These are phyloP conservation scores for Lytechinus pictus DNA, from an alignment of 35 echinoderm and acorn worm genomes.

Conservation along the genomic window DNA sequence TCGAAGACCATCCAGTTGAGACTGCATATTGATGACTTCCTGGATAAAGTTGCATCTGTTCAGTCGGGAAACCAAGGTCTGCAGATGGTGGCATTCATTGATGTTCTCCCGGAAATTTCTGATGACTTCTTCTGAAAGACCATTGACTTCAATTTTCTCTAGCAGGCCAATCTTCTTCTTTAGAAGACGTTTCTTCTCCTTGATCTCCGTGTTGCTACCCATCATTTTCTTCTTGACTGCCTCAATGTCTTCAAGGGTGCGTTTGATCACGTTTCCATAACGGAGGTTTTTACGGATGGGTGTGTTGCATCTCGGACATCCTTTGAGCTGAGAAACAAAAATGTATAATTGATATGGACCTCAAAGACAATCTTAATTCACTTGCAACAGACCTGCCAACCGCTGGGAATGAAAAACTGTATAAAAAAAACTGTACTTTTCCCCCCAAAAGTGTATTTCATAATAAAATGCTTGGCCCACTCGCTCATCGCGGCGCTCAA, in stretches of 20 bases:
- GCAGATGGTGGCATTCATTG: slow-evolving; percentile 7
- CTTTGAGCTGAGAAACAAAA: slow-evolving; percentile 58
- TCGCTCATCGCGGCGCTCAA: too few relatives aligned
- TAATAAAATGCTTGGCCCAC: too few relatives aligned
- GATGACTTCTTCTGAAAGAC: neutral
- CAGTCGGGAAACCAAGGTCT: slow-evolving; percentile 28
- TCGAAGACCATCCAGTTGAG: neutral
- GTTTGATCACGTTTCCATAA: slow-evolving; percentile 76
- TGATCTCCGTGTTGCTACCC: slow-evolving; percentile 47
- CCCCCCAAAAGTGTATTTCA: too few relatives aligned
- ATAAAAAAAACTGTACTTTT: too few relatives aligned
- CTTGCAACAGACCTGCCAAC: too few relatives aligned
- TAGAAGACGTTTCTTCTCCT: slow-evolving; percentile 21
- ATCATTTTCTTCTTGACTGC: slow-evolving; percentile 65
- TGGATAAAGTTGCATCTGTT: slow-evolving; percentile 38
- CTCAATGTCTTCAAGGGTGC: slow-evolving; percentile 57
- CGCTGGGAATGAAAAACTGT: too few relatives aligned
- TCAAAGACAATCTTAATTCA: neutral
- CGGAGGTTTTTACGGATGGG: slow-evolving; percentile 64
- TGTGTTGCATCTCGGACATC: slow-evolving; percentile 77
- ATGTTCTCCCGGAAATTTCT: slow-evolving; percentile 7
- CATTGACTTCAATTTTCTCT: neutral
- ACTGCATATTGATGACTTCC: slow-evolving; percentile 11
- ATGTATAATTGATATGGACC: neutral
- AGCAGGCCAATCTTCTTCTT: neutral